phyloP scores from a whole-genome alignment of 2,113 vertebrate genomes.

The Pedionomus torquatus region DNA sequence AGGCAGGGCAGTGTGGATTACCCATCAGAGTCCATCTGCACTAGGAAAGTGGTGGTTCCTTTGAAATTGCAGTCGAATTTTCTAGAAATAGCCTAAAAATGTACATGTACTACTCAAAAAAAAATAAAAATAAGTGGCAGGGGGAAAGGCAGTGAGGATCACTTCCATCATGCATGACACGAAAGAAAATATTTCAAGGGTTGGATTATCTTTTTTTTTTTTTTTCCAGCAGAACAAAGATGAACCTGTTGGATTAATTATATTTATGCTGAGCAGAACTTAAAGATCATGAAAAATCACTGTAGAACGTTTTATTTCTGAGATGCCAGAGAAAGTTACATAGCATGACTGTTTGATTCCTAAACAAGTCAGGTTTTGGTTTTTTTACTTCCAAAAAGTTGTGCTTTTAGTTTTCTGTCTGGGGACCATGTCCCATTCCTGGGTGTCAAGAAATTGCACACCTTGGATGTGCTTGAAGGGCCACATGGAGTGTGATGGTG shows the following conservation, averaged over 20 bases:
- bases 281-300: not conserved
- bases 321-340: not conserved
- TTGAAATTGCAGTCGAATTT: not conserved
- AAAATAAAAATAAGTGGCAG: not conserved
- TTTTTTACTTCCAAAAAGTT: not conserved
- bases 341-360: fast-evolving
- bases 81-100: not conserved
- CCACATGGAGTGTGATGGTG: too few relatives aligned
- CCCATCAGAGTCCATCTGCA: fast-evolving
- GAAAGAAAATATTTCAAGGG: not conserved
- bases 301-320: not conserved
- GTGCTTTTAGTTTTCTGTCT: not conserved
- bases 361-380: too few relatives aligned
- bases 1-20: not conserved
- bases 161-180: fast-evolving
- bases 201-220: too few relatives aligned
- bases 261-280: not conserved
- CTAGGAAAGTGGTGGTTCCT: not conserved
- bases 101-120: not conserved
- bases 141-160: not conserved
- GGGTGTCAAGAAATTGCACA: too few relatives aligned
- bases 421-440: not conserved
- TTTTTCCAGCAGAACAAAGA: not conserved
- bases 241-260: not conserved
- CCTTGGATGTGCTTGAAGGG: not conserved